A percentile compares a stretch with the other conserved stretches of the same genome.
These are phyloP conservation scores for Dryobates pubescens DNA, from an alignment of 2,797 vertebrate species.

Conservation along the genomic window DNA sequence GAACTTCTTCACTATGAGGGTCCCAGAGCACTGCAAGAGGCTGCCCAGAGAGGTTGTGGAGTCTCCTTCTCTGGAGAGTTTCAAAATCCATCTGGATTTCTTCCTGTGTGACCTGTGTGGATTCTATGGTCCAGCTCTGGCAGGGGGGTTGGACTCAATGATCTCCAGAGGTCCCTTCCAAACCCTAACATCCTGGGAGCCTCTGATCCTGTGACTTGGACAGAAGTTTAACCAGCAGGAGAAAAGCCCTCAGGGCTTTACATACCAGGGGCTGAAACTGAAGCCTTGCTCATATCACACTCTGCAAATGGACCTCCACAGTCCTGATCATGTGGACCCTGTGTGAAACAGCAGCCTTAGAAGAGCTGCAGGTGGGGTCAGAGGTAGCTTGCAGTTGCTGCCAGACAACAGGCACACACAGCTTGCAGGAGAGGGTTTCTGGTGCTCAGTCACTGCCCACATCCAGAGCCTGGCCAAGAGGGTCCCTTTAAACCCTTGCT, in stretches of 20 bases:
- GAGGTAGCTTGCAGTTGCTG: not conserved
- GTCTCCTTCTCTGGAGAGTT: no score
- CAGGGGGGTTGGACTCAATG: no score
- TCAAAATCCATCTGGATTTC: no score
- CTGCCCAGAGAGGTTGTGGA: no score
- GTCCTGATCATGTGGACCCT: not conserved
- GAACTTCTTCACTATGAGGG: no score
- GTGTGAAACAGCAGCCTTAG: not conserved
- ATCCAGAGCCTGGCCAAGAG: not conserved
- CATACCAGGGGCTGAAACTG: not conserved
- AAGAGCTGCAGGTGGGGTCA: not conserved
- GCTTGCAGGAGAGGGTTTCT: not conserved
- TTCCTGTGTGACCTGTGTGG: no score
- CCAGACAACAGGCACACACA: not conserved
- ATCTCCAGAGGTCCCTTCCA: no score
- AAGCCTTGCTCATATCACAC: not conserved
- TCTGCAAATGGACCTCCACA: not conserved
- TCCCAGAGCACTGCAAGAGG: no score
- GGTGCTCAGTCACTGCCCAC: not conserved
- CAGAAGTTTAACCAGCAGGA: slow-evolving; percentile 36
- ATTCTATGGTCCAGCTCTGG: no score
- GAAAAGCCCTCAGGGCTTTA: not conserved
- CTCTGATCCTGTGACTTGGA: not conserved
- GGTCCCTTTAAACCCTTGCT: not conserved
- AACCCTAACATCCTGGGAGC: no score